Conservation (phyloP, 2,888 invertebrate genomes). For the Thecocarcelia acutangulata region DNA sequence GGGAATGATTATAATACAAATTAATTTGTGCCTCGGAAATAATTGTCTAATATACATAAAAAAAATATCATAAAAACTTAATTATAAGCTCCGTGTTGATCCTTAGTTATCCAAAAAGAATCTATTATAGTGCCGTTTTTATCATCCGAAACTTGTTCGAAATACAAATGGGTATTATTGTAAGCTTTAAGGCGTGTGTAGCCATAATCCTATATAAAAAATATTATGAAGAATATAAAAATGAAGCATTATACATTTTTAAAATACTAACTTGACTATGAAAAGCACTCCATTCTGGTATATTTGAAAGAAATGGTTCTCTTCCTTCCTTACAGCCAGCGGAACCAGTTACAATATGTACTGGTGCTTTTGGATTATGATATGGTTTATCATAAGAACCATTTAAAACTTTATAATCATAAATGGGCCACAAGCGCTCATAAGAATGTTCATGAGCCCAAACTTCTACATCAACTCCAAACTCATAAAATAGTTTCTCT, state of each 20-base stretch:
- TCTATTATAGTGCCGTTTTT: constrained; percentile 86
- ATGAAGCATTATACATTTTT: not conserved
- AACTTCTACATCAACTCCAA: constrained; percentile 95
- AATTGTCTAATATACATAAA: constrained; percentile 22
- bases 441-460: constrained; percentile 99
- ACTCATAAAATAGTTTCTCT: constrained; percentile 92
- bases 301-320: constrained; percentile 85
- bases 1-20: constrained; percentile 20
- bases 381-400: constrained; percentile 83
- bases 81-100: constrained; percentile 78
- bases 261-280: constrained; percentile 83
- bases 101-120: constrained; percentile 86
- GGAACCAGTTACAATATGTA: constrained; percentile 94
- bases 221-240: not conserved
- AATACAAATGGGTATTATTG: constrained; percentile 92
- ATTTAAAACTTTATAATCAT: constrained; percentile 89
- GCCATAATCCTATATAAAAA: constrained; percentile 89
- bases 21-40: constrained; percentile 13
- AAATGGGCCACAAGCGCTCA: constrained; percentile 97
- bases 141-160: constrained; percentile 93
- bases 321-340: constrained; percentile 94
- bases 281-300: constrained; percentile 91
- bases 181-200: constrained; percentile 91
- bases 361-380: constrained; percentile 88
- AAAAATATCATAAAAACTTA: constrained; percentile 29